Percentiles rank a stretch among this genome's conserved stretches.
Evolutionary conservation across 2,888 invertebrate genomes (phyloP).

Genomic region (Melanophora roralis): DNA sequence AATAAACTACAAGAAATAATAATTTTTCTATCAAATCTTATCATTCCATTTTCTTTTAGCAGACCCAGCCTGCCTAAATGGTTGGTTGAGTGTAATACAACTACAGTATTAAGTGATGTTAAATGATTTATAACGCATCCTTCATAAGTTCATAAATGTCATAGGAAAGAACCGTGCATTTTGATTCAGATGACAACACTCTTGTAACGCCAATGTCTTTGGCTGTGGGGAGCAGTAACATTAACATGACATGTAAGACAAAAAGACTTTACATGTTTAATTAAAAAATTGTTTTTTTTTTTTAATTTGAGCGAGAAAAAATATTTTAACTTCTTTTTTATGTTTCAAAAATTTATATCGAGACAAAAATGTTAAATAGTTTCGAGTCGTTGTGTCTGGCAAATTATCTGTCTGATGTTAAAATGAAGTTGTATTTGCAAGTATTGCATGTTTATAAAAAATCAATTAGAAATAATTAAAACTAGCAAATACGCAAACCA

Average conservation of each 20-base stretch:
- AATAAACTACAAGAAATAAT: conserved; percentile 45
- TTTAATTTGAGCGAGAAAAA: not conserved
- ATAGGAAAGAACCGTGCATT: conserved; percentile 53
- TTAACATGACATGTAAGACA: conserved; percentile 27
- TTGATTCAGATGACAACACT: conserved; percentile 23
- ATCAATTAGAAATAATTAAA: too few species aligned
- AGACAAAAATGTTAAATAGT: too few species aligned
- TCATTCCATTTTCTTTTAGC: not conserved
- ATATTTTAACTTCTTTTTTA: not conserved
- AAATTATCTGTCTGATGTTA: too few species aligned
- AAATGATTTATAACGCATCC: conserved; percentile 66
- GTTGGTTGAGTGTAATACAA: conserved; percentile 5
- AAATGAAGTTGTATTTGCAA: too few species aligned
- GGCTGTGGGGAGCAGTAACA: conserved; percentile 4
- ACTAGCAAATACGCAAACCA: too few species aligned
- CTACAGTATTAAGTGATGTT: conserved; percentile 57
- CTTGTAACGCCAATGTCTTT: not conserved
- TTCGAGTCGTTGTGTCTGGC: too few species aligned
- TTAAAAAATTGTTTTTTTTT: conserved; percentile 35
- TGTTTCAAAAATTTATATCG: too few species aligned
- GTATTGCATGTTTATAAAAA: too few species aligned
- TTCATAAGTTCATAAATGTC: conserved; percentile 67
- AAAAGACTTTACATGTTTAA: conserved; percentile 43
- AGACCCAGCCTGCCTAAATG: conserved; percentile 5
- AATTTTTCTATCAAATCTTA: conserved; percentile 22